These are phyloP conservation scores for Rhadina sibilatrix DNA, from an alignment of 2,113 vertebrate genomes.

Conservation along the genomic window DNA sequence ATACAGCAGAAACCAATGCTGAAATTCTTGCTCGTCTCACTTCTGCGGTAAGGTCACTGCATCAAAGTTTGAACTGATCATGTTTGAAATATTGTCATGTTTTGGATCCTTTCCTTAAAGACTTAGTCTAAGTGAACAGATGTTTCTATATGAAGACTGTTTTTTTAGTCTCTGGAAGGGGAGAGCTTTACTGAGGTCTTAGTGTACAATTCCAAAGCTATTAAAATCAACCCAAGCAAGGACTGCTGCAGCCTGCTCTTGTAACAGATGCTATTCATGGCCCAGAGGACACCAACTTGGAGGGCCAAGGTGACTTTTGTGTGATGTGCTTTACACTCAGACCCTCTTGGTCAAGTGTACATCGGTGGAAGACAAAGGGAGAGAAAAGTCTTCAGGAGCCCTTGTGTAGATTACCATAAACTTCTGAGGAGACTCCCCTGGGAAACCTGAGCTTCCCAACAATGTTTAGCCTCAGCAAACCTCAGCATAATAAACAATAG, in stretches of 20 bases:
- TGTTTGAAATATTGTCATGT: constrained; percentile 7
- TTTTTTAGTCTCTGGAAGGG: not conserved
- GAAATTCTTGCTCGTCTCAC: constrained; percentile 93
- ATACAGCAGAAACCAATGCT: constrained; percentile 84
- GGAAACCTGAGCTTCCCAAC: not conserved
- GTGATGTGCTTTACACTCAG: not conserved
- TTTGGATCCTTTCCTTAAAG: constrained; percentile 21
- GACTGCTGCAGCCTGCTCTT: not conserved
- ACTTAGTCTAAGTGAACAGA: not conserved
- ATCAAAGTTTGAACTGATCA: constrained; percentile 11
- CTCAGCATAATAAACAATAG: not conserved
- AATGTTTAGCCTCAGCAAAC: not conserved
- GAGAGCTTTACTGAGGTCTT: not conserved
- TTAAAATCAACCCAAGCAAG: not conserved
- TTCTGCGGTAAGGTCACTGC: constrained; percentile 81
- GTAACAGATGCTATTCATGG: not conserved
- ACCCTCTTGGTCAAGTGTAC: not conserved
- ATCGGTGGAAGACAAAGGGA: not conserved
- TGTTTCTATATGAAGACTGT: not conserved
- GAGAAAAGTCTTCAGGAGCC: not conserved
- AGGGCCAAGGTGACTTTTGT: not conserved
- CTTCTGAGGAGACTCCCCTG: not conserved
- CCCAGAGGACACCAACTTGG: not conserved
- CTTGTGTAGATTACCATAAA: not conserved
- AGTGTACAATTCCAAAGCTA: not conserved